Conservation (phyloP, 2,797 vertebrate species). For the Catharus ustulatus region DNA sequence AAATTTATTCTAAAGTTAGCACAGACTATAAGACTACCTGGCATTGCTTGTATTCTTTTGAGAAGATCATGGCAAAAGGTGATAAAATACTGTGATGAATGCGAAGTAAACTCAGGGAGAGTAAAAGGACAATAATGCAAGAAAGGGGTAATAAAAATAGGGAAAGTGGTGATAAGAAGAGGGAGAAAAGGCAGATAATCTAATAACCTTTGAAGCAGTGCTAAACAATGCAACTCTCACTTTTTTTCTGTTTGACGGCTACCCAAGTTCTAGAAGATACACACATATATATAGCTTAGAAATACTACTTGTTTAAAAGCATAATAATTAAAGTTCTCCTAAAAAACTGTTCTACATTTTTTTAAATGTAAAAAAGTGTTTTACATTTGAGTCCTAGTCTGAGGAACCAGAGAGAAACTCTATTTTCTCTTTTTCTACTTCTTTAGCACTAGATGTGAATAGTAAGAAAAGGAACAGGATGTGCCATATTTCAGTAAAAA, state of each 20-base stretch:
- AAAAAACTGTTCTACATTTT: background rate
- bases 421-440: background rate
- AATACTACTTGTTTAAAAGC: background rate
- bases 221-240: background rate
- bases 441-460: background rate
- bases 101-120: background rate
- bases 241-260: background rate
- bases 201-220: background rate
- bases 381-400: background rate
- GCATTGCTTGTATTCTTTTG: background rate
- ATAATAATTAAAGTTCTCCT: background rate
- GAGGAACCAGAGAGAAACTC: background rate
- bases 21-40: background rate
- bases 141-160: background rate
- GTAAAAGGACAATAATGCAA: background rate
- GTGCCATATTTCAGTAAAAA: background rate
- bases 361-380: background rate
- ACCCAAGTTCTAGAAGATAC: background rate
- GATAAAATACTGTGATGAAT: background rate
- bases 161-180: background rate
- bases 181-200: background rate
- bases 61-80: background rate
- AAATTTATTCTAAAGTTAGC: background rate
- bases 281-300: background rate
- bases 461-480: background rate